These are phyloP conservation scores for Pelodiscus sinensis DNA, from an alignment of 2,113 vertebrate species.

Conservation along the genomic window DNA sequence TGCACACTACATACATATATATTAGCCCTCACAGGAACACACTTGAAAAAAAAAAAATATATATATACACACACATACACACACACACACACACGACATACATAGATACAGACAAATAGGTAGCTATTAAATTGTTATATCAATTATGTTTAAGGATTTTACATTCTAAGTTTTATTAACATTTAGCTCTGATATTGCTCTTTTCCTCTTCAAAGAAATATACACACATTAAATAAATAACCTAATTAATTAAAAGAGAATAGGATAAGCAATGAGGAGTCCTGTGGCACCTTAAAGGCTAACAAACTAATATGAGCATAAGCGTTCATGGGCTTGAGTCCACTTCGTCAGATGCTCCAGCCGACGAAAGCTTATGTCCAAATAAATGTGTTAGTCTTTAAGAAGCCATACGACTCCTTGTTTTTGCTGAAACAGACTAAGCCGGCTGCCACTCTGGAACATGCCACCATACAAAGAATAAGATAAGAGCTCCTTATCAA, in stretches of 20 bases:
- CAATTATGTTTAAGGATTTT: background rate
- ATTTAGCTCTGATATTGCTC: background rate
- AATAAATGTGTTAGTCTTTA: too few species aligned
- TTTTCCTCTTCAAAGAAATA: background rate
- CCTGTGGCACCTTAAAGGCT: too few species aligned
- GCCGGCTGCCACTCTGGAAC: too few species aligned
- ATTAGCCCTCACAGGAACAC: background rate
- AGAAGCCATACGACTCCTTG: too few species aligned
- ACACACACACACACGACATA: too few species aligned
- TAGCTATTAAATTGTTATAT: background rate
- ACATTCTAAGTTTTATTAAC: background rate
- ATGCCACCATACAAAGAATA: background rate
- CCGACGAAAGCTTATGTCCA: too few species aligned
- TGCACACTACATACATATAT: background rate
- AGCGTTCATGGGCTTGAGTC: too few species aligned
- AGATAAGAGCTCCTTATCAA: background rate
- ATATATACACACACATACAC: background rate
- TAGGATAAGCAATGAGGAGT: background rate
- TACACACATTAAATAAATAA: constrained; percentile 1
- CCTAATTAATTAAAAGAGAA: background rate
- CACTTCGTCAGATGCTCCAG: too few species aligned
- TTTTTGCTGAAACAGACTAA: too few species aligned
- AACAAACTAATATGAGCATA: too few species aligned
- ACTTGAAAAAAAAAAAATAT: too few species aligned
- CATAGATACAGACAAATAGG: background rate